phyloP scores from a whole-genome alignment of 2,797 vertebrate species.

The Phoebastria nigripes region DNA sequence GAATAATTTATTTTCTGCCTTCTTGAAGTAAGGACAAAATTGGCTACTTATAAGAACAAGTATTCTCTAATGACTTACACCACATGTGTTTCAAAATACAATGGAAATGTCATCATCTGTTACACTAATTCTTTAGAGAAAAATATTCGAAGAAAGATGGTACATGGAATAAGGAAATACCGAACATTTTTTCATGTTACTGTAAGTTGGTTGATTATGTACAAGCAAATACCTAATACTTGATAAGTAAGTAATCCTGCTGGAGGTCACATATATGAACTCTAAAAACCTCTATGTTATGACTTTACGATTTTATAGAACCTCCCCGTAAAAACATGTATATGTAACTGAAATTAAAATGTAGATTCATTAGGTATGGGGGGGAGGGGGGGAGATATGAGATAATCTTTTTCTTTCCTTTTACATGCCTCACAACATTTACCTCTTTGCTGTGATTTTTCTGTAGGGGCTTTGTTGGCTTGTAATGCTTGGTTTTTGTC shows the following conservation, averaged over 20 bases:
- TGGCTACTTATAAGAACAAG: not conserved
- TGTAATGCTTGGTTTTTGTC: slow-evolving; percentile 90
- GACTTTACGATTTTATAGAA: not conserved
- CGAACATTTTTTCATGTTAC: not conserved
- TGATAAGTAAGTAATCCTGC: not conserved
- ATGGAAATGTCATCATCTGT: not conserved
- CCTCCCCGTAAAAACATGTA: not conserved
- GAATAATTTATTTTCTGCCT: not conserved
- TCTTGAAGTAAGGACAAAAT: not conserved
- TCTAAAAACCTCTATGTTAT: not conserved
- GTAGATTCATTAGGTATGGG: not conserved
- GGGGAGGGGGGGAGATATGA: no score
- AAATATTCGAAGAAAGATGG: not conserved
- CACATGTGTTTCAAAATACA: not conserved
- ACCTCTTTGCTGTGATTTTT: slow-evolving; percentile 88
- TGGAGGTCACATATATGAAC: not conserved
- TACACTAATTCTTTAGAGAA: not conserved
- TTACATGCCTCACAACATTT: not conserved
- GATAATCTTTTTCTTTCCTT: no score
- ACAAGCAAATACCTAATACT: not conserved
- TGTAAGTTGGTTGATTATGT: accelerated
- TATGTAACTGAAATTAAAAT: not conserved
- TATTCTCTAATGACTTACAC: not conserved
- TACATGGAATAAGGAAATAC: not conserved
- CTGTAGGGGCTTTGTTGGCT: slow-evolving; percentile 71